Evolutionary conservation across 2,888 invertebrate genomes (phyloP), one percentile per base, ranked within the genome.

Genomic region (Diloba caeruleocephala): DNA sequence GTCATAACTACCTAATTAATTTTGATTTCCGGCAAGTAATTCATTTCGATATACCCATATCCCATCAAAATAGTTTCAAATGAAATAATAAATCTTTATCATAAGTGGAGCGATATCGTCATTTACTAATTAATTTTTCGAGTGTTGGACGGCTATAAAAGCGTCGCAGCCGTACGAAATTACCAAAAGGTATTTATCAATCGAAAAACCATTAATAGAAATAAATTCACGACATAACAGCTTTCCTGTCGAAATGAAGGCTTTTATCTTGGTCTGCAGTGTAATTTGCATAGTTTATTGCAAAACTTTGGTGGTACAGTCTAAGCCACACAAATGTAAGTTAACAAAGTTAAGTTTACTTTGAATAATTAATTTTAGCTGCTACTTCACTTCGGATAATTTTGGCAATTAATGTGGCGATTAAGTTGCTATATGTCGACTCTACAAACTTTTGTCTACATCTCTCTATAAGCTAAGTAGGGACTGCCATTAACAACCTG

Each of bases 251-350:
- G 34, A 74, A 78, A 87, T 87, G 87, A 87, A 84, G 70, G 72
- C 65, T 44, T 76, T 83, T 61, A 66, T 83, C 43, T 71, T 81
- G 23, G 60, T 84, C 50, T 76, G 76, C 67, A 71, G 77, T 71
- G 52, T 82, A 19, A 65, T 85, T 68, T 74, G 77, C 14, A 38
- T 84, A 52, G 80, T 76, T 60, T 83, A 80, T 66, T 76, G 79
- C 44, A 84, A 81, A 78, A 76, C 67, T 72, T 77, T 82, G 53
- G 61, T 68, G 12, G 58, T 60, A 31, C 65, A 72, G 44, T 74
- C 77, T n/a, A 69, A 66, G 23, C 29, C 43, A 8, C 62, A 77
- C 52, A 53, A 43, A 60, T 46, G 65, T 52, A 58, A 65, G 51
- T 50, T 46, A 23, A 56, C 19, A n/a, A 38, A 17, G 13, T 37